phyloP scores from a whole-genome alignment of 2,797 vertebrate species.

The Sciurus vulgaris region DNA sequence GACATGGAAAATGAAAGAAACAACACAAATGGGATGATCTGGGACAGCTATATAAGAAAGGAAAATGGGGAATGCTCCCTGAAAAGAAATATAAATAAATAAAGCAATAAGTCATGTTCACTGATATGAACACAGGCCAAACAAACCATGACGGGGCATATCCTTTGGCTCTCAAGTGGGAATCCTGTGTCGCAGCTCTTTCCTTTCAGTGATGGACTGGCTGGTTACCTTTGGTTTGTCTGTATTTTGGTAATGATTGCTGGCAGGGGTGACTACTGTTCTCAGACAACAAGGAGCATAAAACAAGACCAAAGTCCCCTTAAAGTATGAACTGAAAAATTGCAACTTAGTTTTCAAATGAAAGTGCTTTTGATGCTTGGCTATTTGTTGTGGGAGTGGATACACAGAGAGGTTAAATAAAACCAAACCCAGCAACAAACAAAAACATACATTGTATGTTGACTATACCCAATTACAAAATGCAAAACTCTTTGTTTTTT shows the following conservation, averaged over 20 bases:
- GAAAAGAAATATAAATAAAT: slow-evolving; percentile 87
- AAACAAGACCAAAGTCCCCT: slow-evolving; percentile 86
- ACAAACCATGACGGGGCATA: slow-evolving; percentile 79
- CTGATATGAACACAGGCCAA: slow-evolving; percentile 80
- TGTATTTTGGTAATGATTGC: slow-evolving; percentile 87
- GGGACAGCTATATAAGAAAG: slow-evolving; percentile 65
- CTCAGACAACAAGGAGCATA: slow-evolving; percentile 84
- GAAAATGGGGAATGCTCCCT: slow-evolving; percentile 65
- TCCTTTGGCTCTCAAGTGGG: slow-evolving; percentile 83
- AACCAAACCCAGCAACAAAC: slow-evolving; percentile 73
- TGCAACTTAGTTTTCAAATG: slow-evolving; percentile 84
- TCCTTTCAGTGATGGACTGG: slow-evolving; percentile 80
- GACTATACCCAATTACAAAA: slow-evolving; percentile 88
- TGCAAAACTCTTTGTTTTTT: slow-evolving; percentile 82
- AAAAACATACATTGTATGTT: slow-evolving; percentile 84
- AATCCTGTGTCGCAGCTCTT: slow-evolving; percentile 79
- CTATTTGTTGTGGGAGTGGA: slow-evolving; percentile 70
- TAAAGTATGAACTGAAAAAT: slow-evolving; percentile 86
- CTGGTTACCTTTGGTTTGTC: slow-evolving; percentile 89
- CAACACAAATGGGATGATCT: slow-evolving; percentile 75
- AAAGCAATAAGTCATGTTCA: slow-evolving; percentile 83
- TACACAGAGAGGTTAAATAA: slow-evolving; percentile 63
- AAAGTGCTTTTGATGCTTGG: slow-evolving; percentile 88
- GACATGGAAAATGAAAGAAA: slow-evolving; percentile 80
- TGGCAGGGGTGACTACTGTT: slow-evolving; percentile 83